A percentile compares a stretch with the other conserved stretches of the same genome.
These are phyloP conservation scores for Furcifer pardalis DNA, from an alignment of 2,797 vertebrate genomes.

Conservation along the genomic window DNA sequence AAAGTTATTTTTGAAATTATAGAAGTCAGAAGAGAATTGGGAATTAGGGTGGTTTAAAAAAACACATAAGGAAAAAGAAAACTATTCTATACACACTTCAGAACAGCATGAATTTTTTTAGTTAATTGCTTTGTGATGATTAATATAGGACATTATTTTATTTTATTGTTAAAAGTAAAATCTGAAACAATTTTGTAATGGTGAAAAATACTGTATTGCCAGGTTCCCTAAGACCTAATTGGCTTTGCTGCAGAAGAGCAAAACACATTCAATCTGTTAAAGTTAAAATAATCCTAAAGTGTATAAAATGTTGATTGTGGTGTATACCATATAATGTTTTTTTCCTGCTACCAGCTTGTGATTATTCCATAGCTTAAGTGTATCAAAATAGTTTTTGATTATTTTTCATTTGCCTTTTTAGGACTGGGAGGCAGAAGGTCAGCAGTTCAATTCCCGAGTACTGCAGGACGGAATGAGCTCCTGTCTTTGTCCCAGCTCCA, in stretches of 20 bases:
- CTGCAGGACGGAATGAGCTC: too few relatives aligned
- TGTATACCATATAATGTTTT: neutral
- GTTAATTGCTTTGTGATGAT: conserved; percentile 35
- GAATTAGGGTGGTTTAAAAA: conserved; percentile 48
- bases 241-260: conserved; percentile 61
- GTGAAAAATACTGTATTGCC: conserved; percentile 51
- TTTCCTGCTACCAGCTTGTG: neutral
- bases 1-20: conserved; percentile 70
- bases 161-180: conserved; percentile 38
- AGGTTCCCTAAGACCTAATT: conserved; percentile 62
- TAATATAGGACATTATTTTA: conserved; percentile 12
- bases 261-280: conserved; percentile 51
- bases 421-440: too few relatives aligned
- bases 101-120: conserved; percentile 52
- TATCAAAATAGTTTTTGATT: too few relatives aligned
- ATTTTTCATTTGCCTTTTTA: too few relatives aligned
- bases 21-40: conserved; percentile 69
- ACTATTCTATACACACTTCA: conserved; percentile 40
- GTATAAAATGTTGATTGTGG: conserved; percentile 43
- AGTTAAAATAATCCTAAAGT: conserved; percentile 21
- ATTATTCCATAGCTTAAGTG: too few relatives aligned
- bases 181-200: conserved; percentile 56
- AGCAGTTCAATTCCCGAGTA: too few relatives aligned
- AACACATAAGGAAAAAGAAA: conserved; percentile 25
- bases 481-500: too few relatives aligned